Evolutionary conservation across 2,797 vertebrate species (phyloP).

Genomic region (Allobates femoralis): DNA sequence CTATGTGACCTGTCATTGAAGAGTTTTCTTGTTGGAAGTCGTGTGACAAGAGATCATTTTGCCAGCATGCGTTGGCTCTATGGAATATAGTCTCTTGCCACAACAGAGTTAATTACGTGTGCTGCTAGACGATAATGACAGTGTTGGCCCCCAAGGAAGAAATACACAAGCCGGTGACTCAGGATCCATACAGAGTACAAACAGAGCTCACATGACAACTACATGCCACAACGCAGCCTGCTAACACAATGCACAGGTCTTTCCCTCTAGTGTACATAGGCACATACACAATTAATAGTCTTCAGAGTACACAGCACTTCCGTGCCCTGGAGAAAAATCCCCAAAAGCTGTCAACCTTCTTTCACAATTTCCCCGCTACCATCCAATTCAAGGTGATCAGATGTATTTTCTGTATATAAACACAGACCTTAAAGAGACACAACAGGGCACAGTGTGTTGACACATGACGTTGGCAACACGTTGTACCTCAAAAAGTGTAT

Average conservation of each 20-base stretch:
- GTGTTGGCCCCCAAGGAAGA: conserved; percentile 10
- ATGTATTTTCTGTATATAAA: background rate
- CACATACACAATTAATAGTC: background rate
- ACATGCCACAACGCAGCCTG: conserved; percentile 9
- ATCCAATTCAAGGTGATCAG: background rate
- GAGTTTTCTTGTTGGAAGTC: background rate
- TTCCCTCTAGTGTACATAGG: too few species aligned
- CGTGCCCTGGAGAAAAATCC: background rate
- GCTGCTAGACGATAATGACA: conserved; percentile 28
- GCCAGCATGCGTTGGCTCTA: background rate
- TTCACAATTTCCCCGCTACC: background rate
- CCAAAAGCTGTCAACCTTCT: background rate
- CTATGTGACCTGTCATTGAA: background rate
- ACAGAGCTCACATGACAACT: conserved; percentile 24
- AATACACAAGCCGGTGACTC: conserved; percentile 17
- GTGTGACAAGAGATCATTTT: background rate
- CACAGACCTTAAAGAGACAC: background rate
- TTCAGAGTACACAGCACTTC: background rate
- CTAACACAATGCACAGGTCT: background rate
- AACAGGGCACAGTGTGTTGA: too few species aligned
- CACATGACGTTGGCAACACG: too few species aligned
- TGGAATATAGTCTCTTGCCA: background rate
- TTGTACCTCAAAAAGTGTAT: too few species aligned
- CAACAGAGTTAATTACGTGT: conserved; percentile 24
- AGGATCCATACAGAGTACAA: background rate